A percentile compares a stretch with the other conserved stretches of the same genome.
phyloP scores from a whole-genome alignment of 2,888 invertebrate species.

The Vanessa cardui region DNA sequence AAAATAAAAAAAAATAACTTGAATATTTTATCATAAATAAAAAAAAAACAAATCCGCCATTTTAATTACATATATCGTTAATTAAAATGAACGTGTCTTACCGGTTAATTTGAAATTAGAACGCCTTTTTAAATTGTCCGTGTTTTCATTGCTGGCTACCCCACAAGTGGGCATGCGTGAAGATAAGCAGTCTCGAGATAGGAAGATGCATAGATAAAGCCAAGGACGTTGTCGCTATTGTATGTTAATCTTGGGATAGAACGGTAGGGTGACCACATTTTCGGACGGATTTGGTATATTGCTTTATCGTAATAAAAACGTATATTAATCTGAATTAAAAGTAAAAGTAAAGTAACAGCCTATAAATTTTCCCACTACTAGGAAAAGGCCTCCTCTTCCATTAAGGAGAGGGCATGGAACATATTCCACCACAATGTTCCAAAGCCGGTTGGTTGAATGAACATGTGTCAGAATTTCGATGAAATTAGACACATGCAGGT shows the following conservation, averaged over 20 bases:
- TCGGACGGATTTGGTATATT: background rate
- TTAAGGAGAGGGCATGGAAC: no score
- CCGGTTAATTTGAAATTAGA: background rate
- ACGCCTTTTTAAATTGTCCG: background rate
- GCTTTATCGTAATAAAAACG: background rate
- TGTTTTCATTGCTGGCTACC: slow-evolving; percentile 37
- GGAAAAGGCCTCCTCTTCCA: no score
- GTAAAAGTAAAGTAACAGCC: no score
- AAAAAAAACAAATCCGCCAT: no score
- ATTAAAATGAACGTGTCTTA: background rate
- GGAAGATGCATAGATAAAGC: slow-evolving; percentile 56
- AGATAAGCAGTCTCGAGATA: slow-evolving; percentile 49
- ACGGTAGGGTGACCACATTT: slow-evolving; percentile 45
- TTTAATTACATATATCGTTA: background rate
- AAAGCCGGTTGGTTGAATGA: no score
- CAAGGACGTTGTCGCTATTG: slow-evolving; percentile 53
- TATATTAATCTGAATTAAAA: no score
- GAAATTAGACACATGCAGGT: no score
- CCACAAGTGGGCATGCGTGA: slow-evolving; percentile 27
- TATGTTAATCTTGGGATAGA: slow-evolving; percentile 57
- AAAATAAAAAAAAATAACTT: no score
- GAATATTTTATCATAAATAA: no score
- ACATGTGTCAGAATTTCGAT: no score
- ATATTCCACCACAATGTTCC: no score
- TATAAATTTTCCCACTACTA: no score